These are phyloP conservation scores for Platycheirus albimanus DNA, from an alignment of 2,888 invertebrate genomes.

Conservation along the genomic window DNA sequence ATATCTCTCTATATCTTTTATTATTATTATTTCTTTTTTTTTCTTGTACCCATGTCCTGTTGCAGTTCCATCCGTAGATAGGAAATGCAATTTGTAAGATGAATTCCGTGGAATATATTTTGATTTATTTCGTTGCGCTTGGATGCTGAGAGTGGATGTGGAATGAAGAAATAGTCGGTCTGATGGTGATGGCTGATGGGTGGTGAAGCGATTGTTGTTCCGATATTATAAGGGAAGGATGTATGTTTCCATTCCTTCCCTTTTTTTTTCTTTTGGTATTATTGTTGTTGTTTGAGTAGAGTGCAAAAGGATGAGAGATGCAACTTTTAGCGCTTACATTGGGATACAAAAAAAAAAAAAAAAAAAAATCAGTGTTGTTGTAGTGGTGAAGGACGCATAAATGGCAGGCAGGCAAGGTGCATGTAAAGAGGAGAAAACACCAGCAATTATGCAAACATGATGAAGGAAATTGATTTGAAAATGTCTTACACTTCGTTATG, in stretches of 20 bases:
- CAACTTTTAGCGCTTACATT: constrained; percentile 55
- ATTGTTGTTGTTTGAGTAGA: constrained; percentile 4
- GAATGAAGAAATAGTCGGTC: constrained; percentile 10
- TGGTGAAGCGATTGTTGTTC: constrained; percentile 27
- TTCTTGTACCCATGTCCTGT: constrained; percentile 48
- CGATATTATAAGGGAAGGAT: constrained; percentile 31
- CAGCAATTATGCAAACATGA: constrained; percentile 40
- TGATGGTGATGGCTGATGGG: background rate
- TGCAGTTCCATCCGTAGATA: constrained; percentile 70
- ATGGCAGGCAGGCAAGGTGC: constrained; percentile 1
- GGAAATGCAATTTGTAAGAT: constrained; percentile 74
- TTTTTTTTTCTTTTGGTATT: background rate
- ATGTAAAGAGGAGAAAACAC: constrained; percentile 21
- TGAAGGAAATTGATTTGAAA: constrained; percentile 54
- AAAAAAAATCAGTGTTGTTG: constrained; percentile 44
- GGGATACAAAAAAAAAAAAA: too few species aligned
- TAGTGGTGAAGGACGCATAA: background rate
- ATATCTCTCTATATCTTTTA: constrained; percentile 28
- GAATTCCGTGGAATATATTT: constrained; percentile 73
- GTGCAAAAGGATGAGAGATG: constrained; percentile 5
- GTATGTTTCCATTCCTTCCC: background rate
- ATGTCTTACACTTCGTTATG: constrained; percentile 24
- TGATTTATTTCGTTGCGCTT: constrained; percentile 66
- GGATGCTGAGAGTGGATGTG: constrained; percentile 35
- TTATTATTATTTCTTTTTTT: constrained; percentile 6